These are phyloP conservation scores for Tichodroma muraria DNA, from an alignment of 2,113 vertebrate genomes.

Conservation along the genomic window DNA sequence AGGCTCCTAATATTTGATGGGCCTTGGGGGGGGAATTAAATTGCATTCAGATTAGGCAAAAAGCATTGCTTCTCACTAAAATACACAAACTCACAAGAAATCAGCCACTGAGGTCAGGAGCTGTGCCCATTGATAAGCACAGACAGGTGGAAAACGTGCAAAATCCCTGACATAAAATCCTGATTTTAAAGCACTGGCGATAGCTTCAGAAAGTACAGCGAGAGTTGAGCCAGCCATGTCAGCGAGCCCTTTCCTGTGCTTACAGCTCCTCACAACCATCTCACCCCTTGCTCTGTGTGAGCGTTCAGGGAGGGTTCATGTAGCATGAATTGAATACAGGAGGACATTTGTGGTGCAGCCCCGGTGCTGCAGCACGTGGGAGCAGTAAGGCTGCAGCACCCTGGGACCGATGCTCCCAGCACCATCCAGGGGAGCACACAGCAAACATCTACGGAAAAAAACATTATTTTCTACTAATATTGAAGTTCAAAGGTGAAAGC, in stretches of 20 bases:
- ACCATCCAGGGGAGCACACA: neutral
- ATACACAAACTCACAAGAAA: neutral
- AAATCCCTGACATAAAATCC: neutral
- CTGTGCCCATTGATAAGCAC: neutral
- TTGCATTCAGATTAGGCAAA: neutral
- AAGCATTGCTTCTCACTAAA: neutral
- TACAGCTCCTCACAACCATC: neutral
- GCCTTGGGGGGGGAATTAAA: neutral
- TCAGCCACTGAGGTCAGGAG: neutral
- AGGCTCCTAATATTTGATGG: neutral
- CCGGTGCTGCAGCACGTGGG: neutral
- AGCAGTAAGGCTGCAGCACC: neutral
- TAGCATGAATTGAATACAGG: neutral
- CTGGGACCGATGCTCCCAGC: too few relatives aligned
- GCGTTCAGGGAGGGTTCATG: neutral
- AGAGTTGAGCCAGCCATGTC: fast-evolving
- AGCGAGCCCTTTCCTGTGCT: neutral
- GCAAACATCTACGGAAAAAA: neutral
- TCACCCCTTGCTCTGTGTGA: fast-evolving
- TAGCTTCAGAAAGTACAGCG: neutral
- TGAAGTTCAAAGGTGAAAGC: neutral
- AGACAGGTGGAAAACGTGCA: neutral
- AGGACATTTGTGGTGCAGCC: neutral
- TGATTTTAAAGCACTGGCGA: neutral
- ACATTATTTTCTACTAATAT: neutral